Percentiles rank a stretch among this genome's conserved stretches.
Evolutionary conservation across 2,797 vertebrate genomes (phyloP).

Genomic region (Morus bassanus): DNA sequence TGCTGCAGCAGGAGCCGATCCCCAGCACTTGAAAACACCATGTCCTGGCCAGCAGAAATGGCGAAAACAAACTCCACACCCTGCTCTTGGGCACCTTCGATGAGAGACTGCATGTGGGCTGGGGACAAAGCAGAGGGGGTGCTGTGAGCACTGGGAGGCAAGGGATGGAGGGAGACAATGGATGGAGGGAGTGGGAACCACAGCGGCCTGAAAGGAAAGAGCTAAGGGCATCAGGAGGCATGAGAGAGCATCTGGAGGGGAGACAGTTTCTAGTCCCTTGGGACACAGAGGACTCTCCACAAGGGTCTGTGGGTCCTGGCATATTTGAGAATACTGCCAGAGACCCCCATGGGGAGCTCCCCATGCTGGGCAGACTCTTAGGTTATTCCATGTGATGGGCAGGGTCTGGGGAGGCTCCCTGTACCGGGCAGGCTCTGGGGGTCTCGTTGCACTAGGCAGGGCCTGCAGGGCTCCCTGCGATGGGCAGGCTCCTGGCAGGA

Average conservation of each 20-base stretch:
- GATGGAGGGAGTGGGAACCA: not conserved
- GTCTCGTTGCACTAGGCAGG: not conserved
- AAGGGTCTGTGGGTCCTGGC: not conserved
- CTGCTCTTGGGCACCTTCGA: constrained; percentile 75
- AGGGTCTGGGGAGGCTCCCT: not conserved
- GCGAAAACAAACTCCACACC: constrained; percentile 83
- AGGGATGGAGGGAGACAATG: not conserved
- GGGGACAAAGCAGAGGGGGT: not conserved
- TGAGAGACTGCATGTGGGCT: constrained; percentile 80
- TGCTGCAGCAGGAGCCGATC: constrained; percentile 85
- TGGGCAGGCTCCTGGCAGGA: not conserved
- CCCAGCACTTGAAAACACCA: constrained; percentile 85
- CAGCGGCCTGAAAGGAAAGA: not conserved
- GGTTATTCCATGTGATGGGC: not conserved
- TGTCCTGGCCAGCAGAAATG: constrained; percentile 87
- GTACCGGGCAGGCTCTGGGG: not conserved
- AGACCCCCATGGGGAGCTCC: not conserved
- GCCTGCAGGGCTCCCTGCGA: not conserved
- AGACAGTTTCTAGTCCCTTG: not conserved
- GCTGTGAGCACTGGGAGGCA: not conserved
- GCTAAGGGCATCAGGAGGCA: not conserved
- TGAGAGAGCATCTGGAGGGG: not conserved
- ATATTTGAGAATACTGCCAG: not conserved
- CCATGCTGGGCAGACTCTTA: not conserved
- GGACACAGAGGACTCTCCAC: not conserved